phyloP scores from a whole-genome alignment of 1,140 invertebrate species.

The Drepana arcuata region DNA sequence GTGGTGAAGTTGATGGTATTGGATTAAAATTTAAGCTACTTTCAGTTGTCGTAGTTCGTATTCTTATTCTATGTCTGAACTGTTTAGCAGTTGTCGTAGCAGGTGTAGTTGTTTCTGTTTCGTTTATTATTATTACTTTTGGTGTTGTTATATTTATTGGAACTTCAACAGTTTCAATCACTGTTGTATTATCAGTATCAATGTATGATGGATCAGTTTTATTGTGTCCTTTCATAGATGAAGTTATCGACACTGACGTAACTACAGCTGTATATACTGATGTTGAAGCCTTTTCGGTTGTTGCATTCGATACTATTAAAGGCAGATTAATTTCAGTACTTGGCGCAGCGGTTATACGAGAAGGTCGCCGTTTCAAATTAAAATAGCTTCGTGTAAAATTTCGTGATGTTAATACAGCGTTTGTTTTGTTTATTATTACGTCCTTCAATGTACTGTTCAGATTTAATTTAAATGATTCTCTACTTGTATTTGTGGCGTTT shows the following conservation, averaged over 20 bases:
- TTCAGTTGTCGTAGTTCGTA: conserved; percentile 53
- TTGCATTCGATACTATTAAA: conserved; percentile 25
- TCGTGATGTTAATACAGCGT: conserved; percentile 25
- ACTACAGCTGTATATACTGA: conserved; percentile 70
- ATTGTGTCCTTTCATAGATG: conserved; percentile 62
- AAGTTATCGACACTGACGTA: conserved; percentile 69
- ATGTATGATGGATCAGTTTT: conserved; percentile 38
- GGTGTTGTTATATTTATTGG: conserved; percentile 25
- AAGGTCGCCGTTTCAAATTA: conserved; percentile 45
- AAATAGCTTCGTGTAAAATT: conserved; percentile 53
- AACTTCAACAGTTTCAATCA: conserved; percentile 16
- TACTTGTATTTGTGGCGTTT: conserved; percentile 17
- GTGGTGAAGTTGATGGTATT: conserved; percentile 17
- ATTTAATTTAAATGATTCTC: conserved; percentile 16
- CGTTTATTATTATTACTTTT: conserved; percentile 26
- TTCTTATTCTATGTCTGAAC: conserved; percentile 44
- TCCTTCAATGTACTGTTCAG: conserved; percentile 23
- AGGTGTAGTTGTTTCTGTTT: conserved; percentile 30
- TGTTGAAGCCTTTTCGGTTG: conserved; percentile 55
- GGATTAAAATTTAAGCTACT: conserved; percentile 25
- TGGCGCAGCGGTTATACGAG: conserved; percentile 33
- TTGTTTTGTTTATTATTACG: conserved; percentile 23
- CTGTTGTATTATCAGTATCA: conserved; percentile 34
- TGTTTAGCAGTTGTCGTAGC: conserved; percentile 25
- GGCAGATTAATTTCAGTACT: conserved; percentile 38